Evolutionary conservation across 92 coral and sea anemone genomes (phyloP), one percentile per base, ranked within the genome.

Genomic region (Phymanthus crucifer): DNA sequence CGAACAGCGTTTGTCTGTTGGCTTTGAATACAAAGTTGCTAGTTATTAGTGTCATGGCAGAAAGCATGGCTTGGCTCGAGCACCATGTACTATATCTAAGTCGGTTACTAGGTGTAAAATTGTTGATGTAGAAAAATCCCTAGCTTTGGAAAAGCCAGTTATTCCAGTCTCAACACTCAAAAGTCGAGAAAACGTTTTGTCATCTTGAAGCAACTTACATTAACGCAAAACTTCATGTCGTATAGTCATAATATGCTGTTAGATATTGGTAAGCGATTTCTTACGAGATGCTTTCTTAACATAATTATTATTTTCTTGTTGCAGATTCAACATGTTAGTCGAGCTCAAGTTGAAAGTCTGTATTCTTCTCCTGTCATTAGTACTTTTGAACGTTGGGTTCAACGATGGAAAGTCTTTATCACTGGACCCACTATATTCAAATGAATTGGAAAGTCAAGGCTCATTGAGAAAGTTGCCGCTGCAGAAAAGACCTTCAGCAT

Each of bases 401-500:
- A 29, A 47, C 6, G 19, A 47, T 19, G 78, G 65, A 17, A 74
- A 45, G 32, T 26, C 45, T 7, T 46, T 54, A 74, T 57, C 78
- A 17, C 27, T 6, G 5, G 65, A 19, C 18, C 27, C 65, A 2
- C 38, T 31, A 35, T 54, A 33, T 76, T 36, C 78, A 13, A 74
- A 74, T 35, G 78, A 74, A 48, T 35, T 74, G 24, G 78, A 45
- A 61, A 61, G 68, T 61, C 68, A 61, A 61, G 29, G 36, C 26
- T 27, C 36, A 34, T 7, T 29, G 14, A 52, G 46, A 56, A 74
- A 50, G 58, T 8, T 50, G n/a, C 79, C 69, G 5, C 24, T 17
- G n/a, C 70, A 38, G 27, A 52, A 75, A 1, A 57, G 40, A 35
- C 19, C 78, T 16, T 74, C 78, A 10, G 64, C 78, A 74, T 29